Evolutionary conservation across 2,888 invertebrate genomes (phyloP).

Genomic region (Phrixothrix hirtus): DNA sequence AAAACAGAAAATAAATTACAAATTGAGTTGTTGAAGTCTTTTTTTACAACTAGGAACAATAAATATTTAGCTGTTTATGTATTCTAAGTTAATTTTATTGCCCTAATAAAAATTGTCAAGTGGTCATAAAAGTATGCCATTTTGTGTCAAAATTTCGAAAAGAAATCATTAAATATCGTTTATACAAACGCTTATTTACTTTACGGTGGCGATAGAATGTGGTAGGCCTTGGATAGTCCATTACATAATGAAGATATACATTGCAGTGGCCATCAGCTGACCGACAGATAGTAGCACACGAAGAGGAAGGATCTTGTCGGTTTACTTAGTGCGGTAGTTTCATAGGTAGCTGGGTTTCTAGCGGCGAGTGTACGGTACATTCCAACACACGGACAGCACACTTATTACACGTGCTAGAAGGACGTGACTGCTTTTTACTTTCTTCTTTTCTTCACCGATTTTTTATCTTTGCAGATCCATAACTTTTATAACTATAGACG

Average conservation of each 20-base stretch:
- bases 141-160: neutral
- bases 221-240: slow-evolving; percentile 26
- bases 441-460: slow-evolving; percentile 18
- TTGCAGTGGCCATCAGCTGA: slow-evolving; percentile 29
- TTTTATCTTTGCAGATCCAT: slow-evolving; percentile 1
- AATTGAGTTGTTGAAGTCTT: neutral
- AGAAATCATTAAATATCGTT: neutral
- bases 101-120: neutral
- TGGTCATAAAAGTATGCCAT: neutral
- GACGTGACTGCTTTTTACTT: slow-evolving; percentile 41
- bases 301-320: slow-evolving; percentile 22
- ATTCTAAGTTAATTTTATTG: neutral
- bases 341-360: slow-evolving; percentile 27
- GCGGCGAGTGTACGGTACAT: slow-evolving; percentile 38
- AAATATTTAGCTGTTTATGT: neutral
- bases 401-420: slow-evolving; percentile 45
- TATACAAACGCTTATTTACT: slow-evolving; percentile 6
- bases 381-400: slow-evolving; percentile 44
- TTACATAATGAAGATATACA: slow-evolving; percentile 29
- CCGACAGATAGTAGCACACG: slow-evolving; percentile 28
- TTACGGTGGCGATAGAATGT: slow-evolving; percentile 21
- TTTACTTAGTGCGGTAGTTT: slow-evolving; percentile 18
- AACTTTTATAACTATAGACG: too few relatives aligned
- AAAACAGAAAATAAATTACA: too few relatives aligned
- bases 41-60: neutral